phyloP scores from a whole-genome alignment of 2,113 vertebrate genomes.

The Alces alces region DNA sequence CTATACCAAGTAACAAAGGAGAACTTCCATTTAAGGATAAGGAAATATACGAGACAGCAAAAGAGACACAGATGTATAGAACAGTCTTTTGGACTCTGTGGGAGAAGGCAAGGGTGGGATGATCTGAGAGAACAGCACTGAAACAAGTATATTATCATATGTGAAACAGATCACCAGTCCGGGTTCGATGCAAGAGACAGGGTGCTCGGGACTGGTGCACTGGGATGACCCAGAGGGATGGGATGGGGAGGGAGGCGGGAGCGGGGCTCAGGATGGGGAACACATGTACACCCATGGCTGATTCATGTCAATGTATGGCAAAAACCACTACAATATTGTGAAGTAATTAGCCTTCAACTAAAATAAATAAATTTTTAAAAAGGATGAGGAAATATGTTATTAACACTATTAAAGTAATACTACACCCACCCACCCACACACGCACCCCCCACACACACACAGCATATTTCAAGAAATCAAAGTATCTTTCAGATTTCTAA shows the following conservation, averaged over 20 bases:
- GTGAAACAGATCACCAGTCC: neutral
- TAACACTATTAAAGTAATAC: neutral
- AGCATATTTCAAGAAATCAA: neutral
- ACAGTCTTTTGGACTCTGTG: neutral
- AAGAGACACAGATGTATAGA: neutral
- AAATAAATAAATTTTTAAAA: neutral
- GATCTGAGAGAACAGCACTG: neutral
- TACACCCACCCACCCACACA: neutral
- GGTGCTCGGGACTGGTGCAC: neutral
- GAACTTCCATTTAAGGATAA: neutral
- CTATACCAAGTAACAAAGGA: neutral
- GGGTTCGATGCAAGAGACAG: neutral
- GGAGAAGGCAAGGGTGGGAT: neutral
- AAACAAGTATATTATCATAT: neutral
- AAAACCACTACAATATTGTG: neutral
- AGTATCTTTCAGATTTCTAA: neutral
- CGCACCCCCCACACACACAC: no score
- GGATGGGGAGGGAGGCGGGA: no score
- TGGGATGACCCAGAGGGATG: neutral
- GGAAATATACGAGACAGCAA: neutral
- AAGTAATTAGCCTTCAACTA: neutral
- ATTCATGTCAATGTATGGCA: no score
- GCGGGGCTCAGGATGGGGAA: no score
- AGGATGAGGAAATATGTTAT: neutral
- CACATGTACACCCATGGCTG: no score